Base-by-base conservation (phyloP, 2,888 invertebrate genomes). In the Chironomus tentans region DNA sequence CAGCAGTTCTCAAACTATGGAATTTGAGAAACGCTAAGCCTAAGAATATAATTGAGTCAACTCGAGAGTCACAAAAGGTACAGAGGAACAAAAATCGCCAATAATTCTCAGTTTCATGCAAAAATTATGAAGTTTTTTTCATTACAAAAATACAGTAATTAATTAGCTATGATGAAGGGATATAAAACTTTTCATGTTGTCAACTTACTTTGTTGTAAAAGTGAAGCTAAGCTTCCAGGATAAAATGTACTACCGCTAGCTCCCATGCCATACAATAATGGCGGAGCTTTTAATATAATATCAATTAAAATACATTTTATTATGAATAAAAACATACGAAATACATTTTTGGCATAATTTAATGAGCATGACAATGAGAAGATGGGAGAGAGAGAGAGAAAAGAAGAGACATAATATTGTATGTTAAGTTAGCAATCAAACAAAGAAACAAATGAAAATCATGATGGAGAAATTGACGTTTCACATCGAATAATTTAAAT, bases 131-230 rank as follows among this genome's bases (percentile, higher is more conserved):
- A 65, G 24, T 28, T 65, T 38, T n/a, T 65, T 46, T 22, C 10
- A 18, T 28, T 47, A 78, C 72, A 50, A 50, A 7, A 50, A 50
- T 15, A 56, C 28, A 28, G 1, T 4, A 28, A 4, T 28, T 5
- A 28, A 28, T 28, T 28, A 56, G 4, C n/a, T 18, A 15, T 56
- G 56, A 56, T 56, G 56, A 56, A 5, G 56, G 56, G 15, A 56
- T 56, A 21, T 5, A n/a, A 56, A 13, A 15, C 56, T 56, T 15
- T 18, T n/a, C 56, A 56, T 56, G 75, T 15, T 48, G 65, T 77
- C 68, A 80, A 91, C 91, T 91, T 90, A 93, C 92, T 92, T 88
- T 92, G 92, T 85, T 92, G 92, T 85, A 93, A 87, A 83, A 93
- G 88, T 82, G 92, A 91, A 83, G 92, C 91, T 81, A 92, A 70